Evolutionary conservation across 2,888 invertebrate genomes (phyloP).

Genomic region (Drosophila mayaguana): DNA sequence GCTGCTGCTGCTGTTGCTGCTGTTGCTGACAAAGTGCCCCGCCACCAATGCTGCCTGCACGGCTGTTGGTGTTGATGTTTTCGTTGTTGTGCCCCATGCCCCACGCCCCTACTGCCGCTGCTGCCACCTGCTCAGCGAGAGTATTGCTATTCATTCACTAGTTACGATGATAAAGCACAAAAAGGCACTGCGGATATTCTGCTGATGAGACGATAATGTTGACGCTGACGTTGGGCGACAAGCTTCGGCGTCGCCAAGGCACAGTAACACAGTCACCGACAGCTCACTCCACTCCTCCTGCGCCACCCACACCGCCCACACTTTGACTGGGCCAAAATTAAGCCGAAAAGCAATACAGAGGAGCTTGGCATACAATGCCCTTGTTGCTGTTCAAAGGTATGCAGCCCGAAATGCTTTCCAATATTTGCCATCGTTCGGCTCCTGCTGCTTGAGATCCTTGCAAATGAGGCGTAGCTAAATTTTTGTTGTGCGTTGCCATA

Average conservation of each 20-base stretch:
- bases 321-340: constrained; percentile 44
- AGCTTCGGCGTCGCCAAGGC: constrained; percentile 17
- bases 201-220: constrained; percentile 80
- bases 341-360: constrained; percentile 49
- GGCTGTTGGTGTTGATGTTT: constrained; percentile 58
- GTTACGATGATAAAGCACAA: constrained; percentile 80
- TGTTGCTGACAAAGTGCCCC: constrained; percentile 65
- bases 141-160: constrained; percentile 80
- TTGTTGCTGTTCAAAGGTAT: constrained; percentile 44
- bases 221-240: constrained; percentile 53
- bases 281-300: neutral
- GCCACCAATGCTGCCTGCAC: constrained; percentile 37
- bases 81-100: constrained; percentile 39
- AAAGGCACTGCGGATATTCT: constrained; percentile 77
- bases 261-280: too few species aligned
- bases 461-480: constrained; percentile 70
- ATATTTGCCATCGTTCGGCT: constrained; percentile 52
- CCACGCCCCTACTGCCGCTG: neutral
- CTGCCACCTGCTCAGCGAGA: constrained; percentile 16
- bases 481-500: constrained; percentile 52
- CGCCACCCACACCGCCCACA: too few species aligned
- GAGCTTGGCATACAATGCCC: constrained; percentile 14
- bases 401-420: constrained; percentile 70
- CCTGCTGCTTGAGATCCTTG: constrained; percentile 51
- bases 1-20: constrained; percentile 14